Base-by-base conservation (phyloP, 2,797 vertebrate genomes). In the Tapirus indicus region DNA sequence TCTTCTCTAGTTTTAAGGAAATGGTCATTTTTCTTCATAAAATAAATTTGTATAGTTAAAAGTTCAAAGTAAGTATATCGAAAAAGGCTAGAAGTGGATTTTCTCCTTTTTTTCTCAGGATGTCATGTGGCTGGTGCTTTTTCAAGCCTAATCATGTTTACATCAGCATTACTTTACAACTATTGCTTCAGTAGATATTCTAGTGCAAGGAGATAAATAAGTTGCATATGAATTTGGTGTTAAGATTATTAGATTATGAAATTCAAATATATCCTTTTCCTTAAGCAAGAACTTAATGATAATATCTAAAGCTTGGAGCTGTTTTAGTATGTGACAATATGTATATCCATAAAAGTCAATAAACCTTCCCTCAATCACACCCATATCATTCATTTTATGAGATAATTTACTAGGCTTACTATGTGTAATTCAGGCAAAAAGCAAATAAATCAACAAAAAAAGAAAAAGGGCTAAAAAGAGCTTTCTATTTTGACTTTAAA, bases 181-280 rank as follows among this genome's bases (percentile, higher is more conserved):
- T 72, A 41, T 58, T 64, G 47, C 25, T 79, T 85, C 17, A 56
- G 32, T 83, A 69, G 29, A 58, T 94, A 74, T 95, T 78, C 98
- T 91, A 88, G 25, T 78, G 18, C 16, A 93, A 82, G 62, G 79
- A 96, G 17, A 60, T 47, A 86, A 94, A 68, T 41, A 94, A 90
- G 29, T 49, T 64, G 80, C 25, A 35, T 86, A 44, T 47, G 68
- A 96, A 94, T 41, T 97, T 44, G 27, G 21, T 93, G 35, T 95
- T 35, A 38, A 21, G 52, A 20, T 96, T 80, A 87, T 35, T 80
- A 1, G 1, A 88, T 5, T 74, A 54, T 32, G 21, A 95, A 95
- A 93, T 94, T 95, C 32, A 98, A 96, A 92, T 87, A 71, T 66
- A 92, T 58, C 5, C 5, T 97, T 88, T 91, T 88, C 64, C 79